Percentiles rank a stretch among this genome's conserved stretches.
Evolutionary conservation across 1,140 invertebrate genomes (phyloP).

Genomic region (Thaumetopoea pityocampa): DNA sequence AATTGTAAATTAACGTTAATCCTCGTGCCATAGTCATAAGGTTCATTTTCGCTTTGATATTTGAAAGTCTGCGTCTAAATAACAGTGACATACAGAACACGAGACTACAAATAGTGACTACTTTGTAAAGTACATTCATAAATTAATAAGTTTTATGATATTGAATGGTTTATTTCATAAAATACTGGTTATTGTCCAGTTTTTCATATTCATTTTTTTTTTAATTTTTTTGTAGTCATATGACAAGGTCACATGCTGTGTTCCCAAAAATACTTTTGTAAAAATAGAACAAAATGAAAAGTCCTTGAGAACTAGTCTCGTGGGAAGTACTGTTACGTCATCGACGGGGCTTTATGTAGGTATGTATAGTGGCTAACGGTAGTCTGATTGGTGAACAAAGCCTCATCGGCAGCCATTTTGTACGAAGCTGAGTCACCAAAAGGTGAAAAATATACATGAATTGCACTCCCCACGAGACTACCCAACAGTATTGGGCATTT

Average conservation of each 20-base stretch:
- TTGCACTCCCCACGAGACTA: constrained; percentile 74
- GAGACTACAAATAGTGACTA: constrained; percentile 66
- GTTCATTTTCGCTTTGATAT: constrained; percentile 30
- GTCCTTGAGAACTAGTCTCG: constrained; percentile 76
- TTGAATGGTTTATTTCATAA: constrained; percentile 11
- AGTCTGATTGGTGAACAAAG: constrained; percentile 68
- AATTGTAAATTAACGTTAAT: constrained; percentile 8
- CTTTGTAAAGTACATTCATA: constrained; percentile 70
- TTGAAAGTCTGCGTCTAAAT: constrained; percentile 13
- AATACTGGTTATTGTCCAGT: too few species aligned
- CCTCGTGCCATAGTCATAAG: constrained; percentile 22
- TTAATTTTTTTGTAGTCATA: constrained; percentile 4
- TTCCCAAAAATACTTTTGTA: constrained; percentile 40
- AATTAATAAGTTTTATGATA: constrained; percentile 54
- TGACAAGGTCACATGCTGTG: not conserved
- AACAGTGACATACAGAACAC: constrained; percentile 26
- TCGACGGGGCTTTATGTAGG: constrained; percentile 65
- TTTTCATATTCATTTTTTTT: too few species aligned
- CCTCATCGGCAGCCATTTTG: constrained; percentile 75
- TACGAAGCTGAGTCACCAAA: constrained; percentile 74
- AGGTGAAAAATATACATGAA: constrained; percentile 75
- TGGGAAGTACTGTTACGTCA: constrained; percentile 70
- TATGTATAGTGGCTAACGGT: constrained; percentile 60
- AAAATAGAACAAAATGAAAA: constrained; percentile 65
- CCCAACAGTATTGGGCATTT: constrained; percentile 75